Percentiles rank a stretch among this genome's conserved stretches.
phyloP scores from a whole-genome alignment of 2,113 vertebrate species.

The human (Homo sapiens) region GRCh38 chr17:73761001-73761500 shows the following conservation, averaged over 20 bases:
- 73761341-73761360: not conserved
- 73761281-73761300: not conserved
- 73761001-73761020: accelerated
- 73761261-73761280: too few species aligned
- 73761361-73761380: not conserved
- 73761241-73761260: too few species aligned
- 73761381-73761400: not conserved
- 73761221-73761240: not conserved
- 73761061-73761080: not conserved
- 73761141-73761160: too few species aligned
- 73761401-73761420: not conserved
- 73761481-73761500: not conserved
- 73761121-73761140: too few species aligned
- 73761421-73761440: not conserved
- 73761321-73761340: not conserved
- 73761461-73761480: not conserved
- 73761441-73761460: not conserved
- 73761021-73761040: not conserved
- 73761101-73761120: not conserved
- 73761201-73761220: accelerated
- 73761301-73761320: accelerated
- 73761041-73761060: not conserved
- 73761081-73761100: not conserved
- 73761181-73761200: accelerated
- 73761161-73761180: not conserved